Percentiles rank a stretch among this genome's conserved stretches.
Evolutionary conservation across 2,888 invertebrate genomes (phyloP).

Genomic region (Barypeithes pellucidus): DNA sequence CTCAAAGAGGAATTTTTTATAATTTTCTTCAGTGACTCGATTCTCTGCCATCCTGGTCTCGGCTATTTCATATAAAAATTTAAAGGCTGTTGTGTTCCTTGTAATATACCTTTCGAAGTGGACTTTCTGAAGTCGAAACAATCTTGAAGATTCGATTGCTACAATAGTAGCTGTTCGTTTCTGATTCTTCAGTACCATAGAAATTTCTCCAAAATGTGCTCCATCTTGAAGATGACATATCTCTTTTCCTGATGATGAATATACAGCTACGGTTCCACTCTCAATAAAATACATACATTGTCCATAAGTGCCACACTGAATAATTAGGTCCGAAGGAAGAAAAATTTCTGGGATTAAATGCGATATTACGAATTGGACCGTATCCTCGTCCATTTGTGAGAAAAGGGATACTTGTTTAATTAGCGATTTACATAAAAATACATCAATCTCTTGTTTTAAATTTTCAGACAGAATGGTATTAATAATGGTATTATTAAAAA

Average conservation of each 20-base stretch:
- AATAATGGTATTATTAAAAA: conserved; percentile 69
- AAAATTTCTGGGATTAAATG: conserved; percentile 75
- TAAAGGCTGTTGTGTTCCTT: conserved; percentile 24
- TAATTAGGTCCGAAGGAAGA: conserved; percentile 76
- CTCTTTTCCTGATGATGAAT: conserved; percentile 76
- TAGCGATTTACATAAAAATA: conserved; percentile 74
- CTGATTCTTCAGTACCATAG: conserved; percentile 74
- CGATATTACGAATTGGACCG: conserved; percentile 73
- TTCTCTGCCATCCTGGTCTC: conserved; percentile 25
- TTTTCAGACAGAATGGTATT: conserved; percentile 61
- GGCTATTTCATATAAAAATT: conserved; percentile 23
- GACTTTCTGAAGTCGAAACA: conserved; percentile 74
- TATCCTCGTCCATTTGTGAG: conserved; percentile 70
- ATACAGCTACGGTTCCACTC: conserved; percentile 76
- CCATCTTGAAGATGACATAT: conserved; percentile 72
- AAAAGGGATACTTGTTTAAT: conserved; percentile 75
- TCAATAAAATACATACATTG: conserved; percentile 79
- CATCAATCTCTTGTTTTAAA: conserved; percentile 71
- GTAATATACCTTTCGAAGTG: conserved; percentile 70
- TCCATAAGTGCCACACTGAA: conserved; percentile 74
- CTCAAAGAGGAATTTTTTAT: conserved; percentile 39
- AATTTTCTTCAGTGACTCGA: conserved; percentile 11
- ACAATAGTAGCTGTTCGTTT: conserved; percentile 75
- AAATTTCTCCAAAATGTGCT: conserved; percentile 77
- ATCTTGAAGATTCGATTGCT: conserved; percentile 76